Percentiles rank a stretch among this genome's conserved stretches.
phyloP scores from a whole-genome alignment of 2,888 invertebrate species.

The Hartigia nigra region DNA sequence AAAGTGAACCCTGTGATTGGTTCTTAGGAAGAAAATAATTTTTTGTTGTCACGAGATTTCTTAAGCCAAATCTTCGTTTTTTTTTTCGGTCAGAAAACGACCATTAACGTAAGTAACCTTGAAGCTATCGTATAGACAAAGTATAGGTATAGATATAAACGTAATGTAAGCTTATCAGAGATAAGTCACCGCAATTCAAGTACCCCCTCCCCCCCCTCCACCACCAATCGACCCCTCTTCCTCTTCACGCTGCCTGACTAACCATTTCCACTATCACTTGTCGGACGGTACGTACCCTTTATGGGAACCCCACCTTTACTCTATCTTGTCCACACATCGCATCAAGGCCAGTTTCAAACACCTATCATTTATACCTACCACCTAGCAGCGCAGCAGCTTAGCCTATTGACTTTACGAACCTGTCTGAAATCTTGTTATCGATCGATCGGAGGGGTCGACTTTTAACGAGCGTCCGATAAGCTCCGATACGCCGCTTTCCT shows the following conservation, averaged over 20 bases:
- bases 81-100: background rate
- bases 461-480: slow-evolving; percentile 36
- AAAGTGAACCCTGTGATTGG: background rate
- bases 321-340: slow-evolving; percentile 4
- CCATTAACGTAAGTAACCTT: slow-evolving; percentile 22
- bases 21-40: background rate
- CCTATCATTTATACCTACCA: background rate
- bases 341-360: background rate
- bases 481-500: background rate
- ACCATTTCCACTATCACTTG: slow-evolving; percentile 14
- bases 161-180: slow-evolving; percentile 43
- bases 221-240: slow-evolving; percentile 21
- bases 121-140: slow-evolving; percentile 44
- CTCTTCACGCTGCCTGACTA: slow-evolving; percentile 11
- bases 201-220: too few species aligned
- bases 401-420: slow-evolving; percentile 1
- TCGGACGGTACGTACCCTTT: background rate
- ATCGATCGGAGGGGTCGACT: slow-evolving; percentile 28
- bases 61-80: background rate
- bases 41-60: background rate
- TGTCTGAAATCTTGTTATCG: slow-evolving; percentile 36
- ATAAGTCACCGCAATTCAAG: slow-evolving; percentile 51
- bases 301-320: background rate
- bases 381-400: background rate
- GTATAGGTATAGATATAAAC: slow-evolving; percentile 15